These are phyloP conservation scores for Canis aureus DNA, from an alignment of 2,113 vertebrate species.

Conservation along the genomic window DNA sequence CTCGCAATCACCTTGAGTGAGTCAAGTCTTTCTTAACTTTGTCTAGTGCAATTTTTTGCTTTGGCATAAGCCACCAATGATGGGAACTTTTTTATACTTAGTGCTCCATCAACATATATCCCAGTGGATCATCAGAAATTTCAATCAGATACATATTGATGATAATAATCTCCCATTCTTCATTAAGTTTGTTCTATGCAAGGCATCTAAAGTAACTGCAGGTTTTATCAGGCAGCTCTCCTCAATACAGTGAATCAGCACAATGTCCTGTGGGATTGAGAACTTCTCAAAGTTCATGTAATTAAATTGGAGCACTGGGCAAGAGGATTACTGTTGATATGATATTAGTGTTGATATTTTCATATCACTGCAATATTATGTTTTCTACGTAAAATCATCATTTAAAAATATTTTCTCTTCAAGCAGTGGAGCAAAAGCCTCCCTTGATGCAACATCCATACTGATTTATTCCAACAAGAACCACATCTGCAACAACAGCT, in stretches of 20 bases:
- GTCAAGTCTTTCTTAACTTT: not conserved
- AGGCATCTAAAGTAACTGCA: not conserved
- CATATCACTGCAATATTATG: not conserved
- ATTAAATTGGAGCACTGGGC: not conserved
- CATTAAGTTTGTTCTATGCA: not conserved
- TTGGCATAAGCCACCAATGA: not conserved
- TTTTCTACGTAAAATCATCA: not conserved
- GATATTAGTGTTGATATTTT: not conserved
- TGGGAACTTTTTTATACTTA: not conserved
- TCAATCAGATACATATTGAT: not conserved
- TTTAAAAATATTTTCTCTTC: not conserved
- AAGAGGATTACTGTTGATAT: not conserved
- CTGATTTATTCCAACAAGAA: not conserved
- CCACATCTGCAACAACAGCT: not conserved
- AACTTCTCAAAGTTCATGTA: not conserved
- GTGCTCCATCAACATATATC: not conserved
- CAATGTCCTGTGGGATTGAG: not conserved
- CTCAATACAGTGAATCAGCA: not conserved
- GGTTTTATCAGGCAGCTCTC: not conserved
- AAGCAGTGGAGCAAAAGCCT: not conserved
- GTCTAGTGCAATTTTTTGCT: not conserved
- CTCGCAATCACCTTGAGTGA: not conserved
- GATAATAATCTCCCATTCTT: not conserved
- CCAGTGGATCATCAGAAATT: not conserved
- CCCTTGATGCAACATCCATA: not conserved